Percentiles rank a stretch among this genome's conserved stretches.
Evolutionary conservation across 2,113 vertebrate species (phyloP).

Genomic region (Oncorhynchus gorbuscha): DNA sequence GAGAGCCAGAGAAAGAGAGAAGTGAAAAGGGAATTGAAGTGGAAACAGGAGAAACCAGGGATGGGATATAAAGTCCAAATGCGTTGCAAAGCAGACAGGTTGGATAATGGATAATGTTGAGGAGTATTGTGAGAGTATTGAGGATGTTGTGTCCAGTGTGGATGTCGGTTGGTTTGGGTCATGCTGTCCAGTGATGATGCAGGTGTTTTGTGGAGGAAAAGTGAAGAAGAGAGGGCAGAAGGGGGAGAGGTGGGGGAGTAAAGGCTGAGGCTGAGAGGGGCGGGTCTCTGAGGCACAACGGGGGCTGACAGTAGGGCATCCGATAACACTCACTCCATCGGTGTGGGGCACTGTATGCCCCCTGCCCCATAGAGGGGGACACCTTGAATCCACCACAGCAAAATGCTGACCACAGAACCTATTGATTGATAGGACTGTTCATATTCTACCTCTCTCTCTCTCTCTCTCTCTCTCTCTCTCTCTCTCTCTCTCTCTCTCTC

Average conservation of each 20-base stretch:
- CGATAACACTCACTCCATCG: background rate
- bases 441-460: constrained; percentile 1
- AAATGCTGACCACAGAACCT: constrained; percentile 49
- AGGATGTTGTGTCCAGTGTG: too few species aligned
- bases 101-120: background rate
- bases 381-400: constrained; percentile 42
- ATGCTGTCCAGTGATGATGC: background rate
- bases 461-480: constrained; percentile 11
- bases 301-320: constrained; percentile 36
- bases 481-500: background rate
- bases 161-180: too few species aligned
- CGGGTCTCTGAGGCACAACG: background rate
- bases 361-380: constrained; percentile 26
- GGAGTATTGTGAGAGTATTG: too few species aligned
- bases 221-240: background rate
- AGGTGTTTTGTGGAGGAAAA: background rate
- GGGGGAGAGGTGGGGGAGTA: background rate
- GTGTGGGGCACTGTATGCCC: background rate
- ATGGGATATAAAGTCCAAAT: constrained; percentile 6
- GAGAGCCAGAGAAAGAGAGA: constrained; percentile 43
- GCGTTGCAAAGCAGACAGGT: too few species aligned
- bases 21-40: constrained; percentile 20
- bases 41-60: constrained; percentile 23
- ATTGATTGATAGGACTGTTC: constrained; percentile 36
- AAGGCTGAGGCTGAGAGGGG: background rate